phyloP scores from a whole-genome alignment of 2,797 vertebrate genomes.

The Gallinago solitaria region DNA sequence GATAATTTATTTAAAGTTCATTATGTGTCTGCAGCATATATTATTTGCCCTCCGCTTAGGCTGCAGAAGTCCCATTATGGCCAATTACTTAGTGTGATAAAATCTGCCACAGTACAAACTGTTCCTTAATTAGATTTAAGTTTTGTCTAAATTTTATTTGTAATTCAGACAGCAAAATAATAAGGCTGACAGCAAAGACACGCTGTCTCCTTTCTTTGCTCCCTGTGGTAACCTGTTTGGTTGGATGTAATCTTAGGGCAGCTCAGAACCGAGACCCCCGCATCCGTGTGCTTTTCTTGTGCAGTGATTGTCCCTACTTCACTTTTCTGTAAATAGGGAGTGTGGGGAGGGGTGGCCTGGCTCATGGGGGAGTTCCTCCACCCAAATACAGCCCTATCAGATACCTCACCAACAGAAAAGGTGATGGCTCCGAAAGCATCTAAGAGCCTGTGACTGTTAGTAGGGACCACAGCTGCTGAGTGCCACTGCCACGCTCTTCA shows the following conservation, averaged over 20 bases:
- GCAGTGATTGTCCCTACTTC: background rate
- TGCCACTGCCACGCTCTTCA: fast-evolving
- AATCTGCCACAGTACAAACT: constrained; percentile 55
- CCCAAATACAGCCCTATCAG: background rate
- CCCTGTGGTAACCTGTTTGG: background rate
- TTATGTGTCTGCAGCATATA: constrained; percentile 39
- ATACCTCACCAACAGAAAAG: fast-evolving
- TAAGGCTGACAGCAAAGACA: background rate
- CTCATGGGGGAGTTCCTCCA: background rate
- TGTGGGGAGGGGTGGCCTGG: background rate
- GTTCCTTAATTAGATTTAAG: constrained; percentile 56
- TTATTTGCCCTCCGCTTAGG: constrained; percentile 36
- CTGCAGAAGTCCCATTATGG: constrained; percentile 51
- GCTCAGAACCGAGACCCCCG: background rate
- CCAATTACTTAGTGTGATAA: constrained; percentile 67
- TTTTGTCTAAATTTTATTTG: constrained; percentile 48
- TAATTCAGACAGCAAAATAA: constrained; percentile 40
- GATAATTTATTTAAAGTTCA: constrained; percentile 69
- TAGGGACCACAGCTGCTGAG: fast-evolving
- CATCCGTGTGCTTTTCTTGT: background rate
- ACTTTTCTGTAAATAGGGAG: background rate
- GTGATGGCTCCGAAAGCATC: background rate
- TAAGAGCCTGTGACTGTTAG: background rate
- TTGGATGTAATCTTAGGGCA: background rate
- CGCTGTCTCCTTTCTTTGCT: background rate